phyloP scores from a whole-genome alignment of 2,888 invertebrate species.

The Aphidoletes aphidimyza region DNA sequence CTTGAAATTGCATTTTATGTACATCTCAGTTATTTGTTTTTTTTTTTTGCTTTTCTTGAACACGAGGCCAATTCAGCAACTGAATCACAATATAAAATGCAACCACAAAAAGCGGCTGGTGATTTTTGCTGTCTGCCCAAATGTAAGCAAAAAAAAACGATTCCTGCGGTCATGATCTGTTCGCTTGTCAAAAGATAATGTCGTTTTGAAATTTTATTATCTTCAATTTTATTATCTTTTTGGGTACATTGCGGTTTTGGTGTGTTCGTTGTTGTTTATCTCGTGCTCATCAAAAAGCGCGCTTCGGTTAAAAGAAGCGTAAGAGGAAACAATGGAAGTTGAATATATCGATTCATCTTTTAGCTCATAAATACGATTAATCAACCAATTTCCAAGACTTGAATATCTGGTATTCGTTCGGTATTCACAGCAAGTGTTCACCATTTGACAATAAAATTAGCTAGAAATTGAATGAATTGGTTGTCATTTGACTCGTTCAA shows the following conservation, averaged over 20 bases:
- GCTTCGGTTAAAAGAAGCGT: too few species aligned
- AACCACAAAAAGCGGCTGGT: not conserved
- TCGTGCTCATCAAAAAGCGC: not conserved
- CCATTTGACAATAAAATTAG: constrained; percentile 15
- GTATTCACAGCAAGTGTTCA: not conserved
- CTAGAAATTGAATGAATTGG: not conserved
- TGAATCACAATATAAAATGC: not conserved
- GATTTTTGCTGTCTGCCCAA: not conserved
- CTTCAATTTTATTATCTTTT: not conserved
- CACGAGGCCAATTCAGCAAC: not conserved
- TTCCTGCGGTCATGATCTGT: not conserved
- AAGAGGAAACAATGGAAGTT: not conserved
- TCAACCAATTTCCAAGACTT: not conserved
- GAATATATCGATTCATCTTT: not conserved
- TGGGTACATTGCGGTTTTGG: not conserved
- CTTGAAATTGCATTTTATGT: not conserved
- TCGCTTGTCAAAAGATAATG: not conserved
- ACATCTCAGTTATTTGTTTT: not conserved
- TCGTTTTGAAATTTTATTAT: constrained; percentile 25
- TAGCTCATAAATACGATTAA: constrained; percentile 13
- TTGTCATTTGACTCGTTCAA: not conserved
- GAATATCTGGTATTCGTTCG: not conserved
- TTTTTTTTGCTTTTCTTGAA: not conserved
- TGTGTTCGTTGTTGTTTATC: not conserved
- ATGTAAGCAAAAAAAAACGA: not conserved